Conservation (phyloP, 2,888 invertebrate genomes). For the Tetrapedia diversipes region DNA sequence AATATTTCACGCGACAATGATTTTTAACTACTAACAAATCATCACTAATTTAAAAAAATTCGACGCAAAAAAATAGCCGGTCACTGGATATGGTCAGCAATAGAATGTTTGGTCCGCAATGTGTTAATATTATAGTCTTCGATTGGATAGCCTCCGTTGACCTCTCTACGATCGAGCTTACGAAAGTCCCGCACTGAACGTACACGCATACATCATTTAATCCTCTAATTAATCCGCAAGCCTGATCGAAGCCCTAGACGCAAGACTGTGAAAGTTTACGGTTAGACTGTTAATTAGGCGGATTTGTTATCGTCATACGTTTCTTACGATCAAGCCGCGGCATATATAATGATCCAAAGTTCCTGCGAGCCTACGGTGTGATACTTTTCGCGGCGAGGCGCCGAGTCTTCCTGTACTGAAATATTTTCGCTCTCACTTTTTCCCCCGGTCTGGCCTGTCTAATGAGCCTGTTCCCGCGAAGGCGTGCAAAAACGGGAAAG, state of each 20-base stretch:
- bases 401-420: slow-evolving; percentile 37
- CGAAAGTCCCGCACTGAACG: slow-evolving; percentile 17
- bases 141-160: neutral
- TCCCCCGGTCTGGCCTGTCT: slow-evolving; percentile 40
- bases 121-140: neutral
- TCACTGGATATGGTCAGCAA: too few relatives aligned
- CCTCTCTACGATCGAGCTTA: neutral
- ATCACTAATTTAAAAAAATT: too few relatives aligned
- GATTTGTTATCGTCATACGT: slow-evolving; percentile 34
- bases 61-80: too few relatives aligned
- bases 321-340: slow-evolving; percentile 4
- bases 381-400: slow-evolving; percentile 11
- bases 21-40: too few relatives aligned
- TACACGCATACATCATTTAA: slow-evolving; percentile 26
- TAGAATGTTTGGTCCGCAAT: too few relatives aligned
- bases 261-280: slow-evolving; percentile 35
- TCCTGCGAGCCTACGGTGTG: slow-evolving; percentile 7
- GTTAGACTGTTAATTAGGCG: slow-evolving; percentile 40
- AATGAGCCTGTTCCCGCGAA: slow-evolving; percentile 52
- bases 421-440: slow-evolving; percentile 60
- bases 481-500: slow-evolving; percentile 55
- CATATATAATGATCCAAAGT: slow-evolving; percentile 37
- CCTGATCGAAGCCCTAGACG: slow-evolving; percentile 2
- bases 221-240: slow-evolving; percentile 36
- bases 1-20: too few relatives aligned